These are phyloP conservation scores for Aulostomus chinensis DNA, from an alignment of 2,797 vertebrate species.

Conservation along the genomic window DNA sequence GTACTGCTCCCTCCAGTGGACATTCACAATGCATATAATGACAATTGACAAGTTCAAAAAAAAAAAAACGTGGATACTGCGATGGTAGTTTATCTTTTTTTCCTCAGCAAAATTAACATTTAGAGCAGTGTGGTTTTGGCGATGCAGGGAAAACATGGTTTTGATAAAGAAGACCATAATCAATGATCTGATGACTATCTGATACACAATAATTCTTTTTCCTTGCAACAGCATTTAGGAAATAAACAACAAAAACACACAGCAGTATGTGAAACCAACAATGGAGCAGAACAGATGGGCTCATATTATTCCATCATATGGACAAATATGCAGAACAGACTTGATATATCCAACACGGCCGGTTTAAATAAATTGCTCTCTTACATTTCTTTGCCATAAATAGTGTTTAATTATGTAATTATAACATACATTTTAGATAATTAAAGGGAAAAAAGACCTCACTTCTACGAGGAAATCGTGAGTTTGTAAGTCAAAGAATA, in stretches of 20 bases:
- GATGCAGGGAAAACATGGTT: no score
- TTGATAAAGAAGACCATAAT: conserved; percentile 31
- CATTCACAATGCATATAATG: neutral
- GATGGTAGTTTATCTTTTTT: conserved; percentile 1
- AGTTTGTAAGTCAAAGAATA: conserved; percentile 16
- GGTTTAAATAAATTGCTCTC: conserved; percentile 39
- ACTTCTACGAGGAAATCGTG: no score
- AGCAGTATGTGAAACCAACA: conserved; percentile 31
- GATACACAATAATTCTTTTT: conserved; percentile 28
- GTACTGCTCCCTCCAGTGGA: conserved; percentile 63
- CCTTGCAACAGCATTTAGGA: conserved; percentile 32
- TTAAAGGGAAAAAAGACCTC: conserved; percentile 28
- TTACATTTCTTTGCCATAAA: no score
- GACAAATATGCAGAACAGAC: conserved; percentile 27
- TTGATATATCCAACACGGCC: conserved; percentile 16
- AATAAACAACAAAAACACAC: conserved; percentile 19
- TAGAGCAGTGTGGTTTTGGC: no score
- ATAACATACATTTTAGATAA: conserved; percentile 34
- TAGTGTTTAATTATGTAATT: no score
- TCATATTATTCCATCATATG: conserved; percentile 36
- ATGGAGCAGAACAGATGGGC: conserved; percentile 34
- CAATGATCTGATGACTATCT: conserved; percentile 34
- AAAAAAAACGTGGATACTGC: neutral
- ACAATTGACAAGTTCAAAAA: neutral
- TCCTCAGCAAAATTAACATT: conserved; percentile 22